A percentile compares a stretch with the other conserved stretches of the same genome.
Conservation (phyloP, 1,140 invertebrate genomes). For the Drosophila sechellia region DNA sequence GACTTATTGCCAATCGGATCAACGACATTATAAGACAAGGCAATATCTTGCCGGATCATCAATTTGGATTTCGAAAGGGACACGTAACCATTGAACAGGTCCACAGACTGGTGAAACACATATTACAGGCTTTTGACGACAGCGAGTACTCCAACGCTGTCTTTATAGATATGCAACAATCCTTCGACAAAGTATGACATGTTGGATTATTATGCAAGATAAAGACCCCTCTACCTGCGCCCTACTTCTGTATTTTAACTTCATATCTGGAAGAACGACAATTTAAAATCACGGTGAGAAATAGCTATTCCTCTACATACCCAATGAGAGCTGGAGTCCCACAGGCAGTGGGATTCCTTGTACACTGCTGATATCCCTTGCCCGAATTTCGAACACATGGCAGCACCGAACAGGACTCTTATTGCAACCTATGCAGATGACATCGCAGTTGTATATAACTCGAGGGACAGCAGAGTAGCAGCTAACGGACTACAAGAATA, state of each 20-base stretch:
- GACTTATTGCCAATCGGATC: too few relatives aligned
- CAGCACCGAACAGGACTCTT: too few relatives aligned
- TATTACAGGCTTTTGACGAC: background rate
- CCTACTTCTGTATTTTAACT: background rate
- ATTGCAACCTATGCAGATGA: too few relatives aligned
- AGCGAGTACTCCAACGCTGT: background rate
- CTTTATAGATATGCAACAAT: background rate
- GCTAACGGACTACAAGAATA: too few relatives aligned
- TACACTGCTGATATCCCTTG: too few relatives aligned
- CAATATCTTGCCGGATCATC: background rate
- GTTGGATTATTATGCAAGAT: background rate
- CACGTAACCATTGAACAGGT: background rate
- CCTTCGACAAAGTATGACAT: background rate
- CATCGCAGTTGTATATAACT: too few relatives aligned
- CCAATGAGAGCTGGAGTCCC: too few relatives aligned
- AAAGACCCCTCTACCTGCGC: background rate
- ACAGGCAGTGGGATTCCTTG: too few relatives aligned
- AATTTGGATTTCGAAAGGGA: background rate
- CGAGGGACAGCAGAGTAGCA: too few relatives aligned
- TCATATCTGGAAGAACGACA: background rate
- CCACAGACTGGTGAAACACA: background rate
- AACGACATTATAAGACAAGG: background rate
- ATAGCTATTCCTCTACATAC: too few relatives aligned
- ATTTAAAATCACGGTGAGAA: too few relatives aligned
- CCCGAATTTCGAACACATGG: too few relatives aligned